phyloP scores from a whole-genome alignment of 2,888 invertebrate species.

The Patella depressa region DNA sequence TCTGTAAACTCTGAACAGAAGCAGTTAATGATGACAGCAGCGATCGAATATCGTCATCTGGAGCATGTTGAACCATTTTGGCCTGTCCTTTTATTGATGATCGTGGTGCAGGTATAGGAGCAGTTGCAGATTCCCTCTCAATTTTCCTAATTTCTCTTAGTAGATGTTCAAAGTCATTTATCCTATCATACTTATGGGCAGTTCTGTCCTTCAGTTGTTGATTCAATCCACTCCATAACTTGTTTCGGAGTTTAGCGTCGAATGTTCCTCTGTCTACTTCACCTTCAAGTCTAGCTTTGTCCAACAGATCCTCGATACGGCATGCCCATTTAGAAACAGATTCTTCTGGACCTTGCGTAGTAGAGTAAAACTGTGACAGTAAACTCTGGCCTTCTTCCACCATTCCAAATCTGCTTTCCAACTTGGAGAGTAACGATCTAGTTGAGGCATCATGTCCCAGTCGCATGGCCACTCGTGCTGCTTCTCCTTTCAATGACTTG shows the following conservation, averaged over 20 bases:
- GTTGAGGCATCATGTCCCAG: neutral
- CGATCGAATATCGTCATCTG: neutral
- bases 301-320: neutral
- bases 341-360: neutral
- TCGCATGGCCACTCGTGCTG: neutral
- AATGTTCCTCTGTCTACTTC: neutral
- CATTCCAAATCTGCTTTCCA: constrained; percentile 4
- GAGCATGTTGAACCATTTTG: neutral
- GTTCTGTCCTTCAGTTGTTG: neutral
- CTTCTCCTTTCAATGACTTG: constrained; percentile 1
- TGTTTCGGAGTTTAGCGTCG: neutral
- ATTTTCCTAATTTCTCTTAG: neutral
- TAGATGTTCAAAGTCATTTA: neutral
- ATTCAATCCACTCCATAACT: neutral
- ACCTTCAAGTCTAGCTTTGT: neutral
- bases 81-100: neutral
- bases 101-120: neutral
- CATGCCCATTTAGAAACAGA: neutral
- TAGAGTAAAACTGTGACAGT: neutral
- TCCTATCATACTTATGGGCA: neutral
- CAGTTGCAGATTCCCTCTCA: neutral
- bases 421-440: neutral
- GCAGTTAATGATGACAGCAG: neutral
- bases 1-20: neutral
- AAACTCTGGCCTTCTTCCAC: neutral